Conservation (phyloP, 2,113 vertebrate species). For the Cygnus buccinator region DNA sequence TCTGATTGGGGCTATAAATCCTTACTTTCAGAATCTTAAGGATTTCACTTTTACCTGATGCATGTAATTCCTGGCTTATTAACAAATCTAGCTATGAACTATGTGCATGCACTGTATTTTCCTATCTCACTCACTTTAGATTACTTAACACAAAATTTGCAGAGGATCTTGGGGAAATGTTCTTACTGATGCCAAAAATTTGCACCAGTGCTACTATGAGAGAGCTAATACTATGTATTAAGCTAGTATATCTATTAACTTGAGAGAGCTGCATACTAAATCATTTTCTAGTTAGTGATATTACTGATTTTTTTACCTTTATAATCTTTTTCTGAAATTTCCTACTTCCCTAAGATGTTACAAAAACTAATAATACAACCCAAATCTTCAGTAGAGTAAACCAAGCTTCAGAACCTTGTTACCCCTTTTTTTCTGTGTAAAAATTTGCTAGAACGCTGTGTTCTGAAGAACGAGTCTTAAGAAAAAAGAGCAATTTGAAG, state of each 20-base stretch:
- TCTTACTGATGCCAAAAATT: neutral
- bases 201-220: neutral
- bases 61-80: neutral
- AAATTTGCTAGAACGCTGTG: neutral
- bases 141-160: neutral
- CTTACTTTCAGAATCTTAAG: neutral
- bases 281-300: neutral
- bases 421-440: neutral
- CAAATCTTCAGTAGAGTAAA: neutral
- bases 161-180: neutral
- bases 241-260: neutral
- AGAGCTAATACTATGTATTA: neutral
- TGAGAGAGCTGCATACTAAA: neutral
- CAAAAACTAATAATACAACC: neutral
- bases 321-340: neutral
- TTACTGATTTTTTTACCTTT: accelerated
- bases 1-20: neutral
- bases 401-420: neutral
- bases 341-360: neutral
- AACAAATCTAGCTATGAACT: neutral
- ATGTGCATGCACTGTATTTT: neutral
- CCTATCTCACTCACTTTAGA: neutral
- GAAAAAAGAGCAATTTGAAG: neutral
- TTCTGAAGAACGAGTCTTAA: neutral
- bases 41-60: neutral